phyloP scores from a whole-genome alignment of 2,888 invertebrate species.

The Pseudeuparius sepicola region DNA sequence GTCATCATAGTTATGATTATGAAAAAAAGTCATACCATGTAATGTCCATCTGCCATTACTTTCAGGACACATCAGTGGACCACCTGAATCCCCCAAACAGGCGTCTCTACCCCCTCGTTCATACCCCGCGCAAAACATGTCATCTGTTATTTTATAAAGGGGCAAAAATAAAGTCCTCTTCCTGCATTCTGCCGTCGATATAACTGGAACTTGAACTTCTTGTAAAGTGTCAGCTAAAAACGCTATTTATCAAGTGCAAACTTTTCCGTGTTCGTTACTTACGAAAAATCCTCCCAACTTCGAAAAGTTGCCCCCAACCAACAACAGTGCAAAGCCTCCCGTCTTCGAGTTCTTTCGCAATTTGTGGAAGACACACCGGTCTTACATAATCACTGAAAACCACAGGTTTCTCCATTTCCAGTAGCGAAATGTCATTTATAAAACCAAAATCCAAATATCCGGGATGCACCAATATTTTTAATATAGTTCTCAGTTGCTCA shows the following conservation, averaged over 20 bases:
- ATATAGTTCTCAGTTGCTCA: conserved; percentile 58
- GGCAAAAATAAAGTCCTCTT: conserved; percentile 64
- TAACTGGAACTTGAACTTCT: conserved; percentile 70
- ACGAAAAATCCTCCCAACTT: conserved; percentile 72
- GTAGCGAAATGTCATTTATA: conserved; percentile 66
- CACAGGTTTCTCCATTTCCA: conserved; percentile 51
- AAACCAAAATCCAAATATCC: conserved; percentile 66
- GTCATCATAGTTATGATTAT: too few species aligned
- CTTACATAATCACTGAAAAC: conserved; percentile 52
- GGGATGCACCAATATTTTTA: conserved; percentile 59
- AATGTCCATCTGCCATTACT: conserved; percentile 35
- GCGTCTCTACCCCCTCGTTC: conserved; percentile 72
- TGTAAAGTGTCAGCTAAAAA: conserved; percentile 67
- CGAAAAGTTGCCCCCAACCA: conserved; percentile 74
- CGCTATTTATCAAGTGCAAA: not conserved
- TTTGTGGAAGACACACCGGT: conserved; percentile 55
- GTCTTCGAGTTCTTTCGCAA: conserved; percentile 48
- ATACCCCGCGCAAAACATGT: conserved; percentile 76
- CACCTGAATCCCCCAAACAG: conserved; percentile 71
- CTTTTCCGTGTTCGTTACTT: conserved; percentile 37
- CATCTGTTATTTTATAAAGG: conserved; percentile 64
- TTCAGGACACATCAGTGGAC: conserved; percentile 70
- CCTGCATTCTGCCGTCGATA: conserved; percentile 66
- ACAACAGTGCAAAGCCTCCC: conserved; percentile 66
- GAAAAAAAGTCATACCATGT: too few species aligned